Evolutionary conservation across 1,140 invertebrate species (phyloP).

Genomic region (Vanessa atalanta): DNA sequence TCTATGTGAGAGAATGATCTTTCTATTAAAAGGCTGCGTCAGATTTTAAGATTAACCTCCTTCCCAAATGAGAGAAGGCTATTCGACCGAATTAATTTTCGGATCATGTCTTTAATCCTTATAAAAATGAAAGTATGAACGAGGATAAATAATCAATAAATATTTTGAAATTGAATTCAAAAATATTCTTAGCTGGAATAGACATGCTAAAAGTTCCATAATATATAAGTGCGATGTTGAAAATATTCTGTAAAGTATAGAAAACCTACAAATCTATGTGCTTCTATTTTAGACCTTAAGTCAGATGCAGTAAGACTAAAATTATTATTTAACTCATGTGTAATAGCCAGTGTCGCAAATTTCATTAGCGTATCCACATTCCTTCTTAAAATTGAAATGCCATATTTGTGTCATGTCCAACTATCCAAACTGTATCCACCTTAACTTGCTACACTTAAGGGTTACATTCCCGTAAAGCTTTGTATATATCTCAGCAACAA

Average conservation of each 20-base stretch:
- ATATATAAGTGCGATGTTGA: constrained; percentile 8
- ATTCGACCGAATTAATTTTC: constrained; percentile 2
- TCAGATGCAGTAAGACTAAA: background rate
- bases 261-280: background rate
- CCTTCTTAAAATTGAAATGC: constrained; percentile 27
- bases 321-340: constrained; percentile 9
- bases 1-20: constrained; percentile 1
- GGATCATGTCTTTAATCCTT: background rate
- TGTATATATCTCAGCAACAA: constrained; percentile 16
- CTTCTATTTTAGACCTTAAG: background rate
- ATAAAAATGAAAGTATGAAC: background rate
- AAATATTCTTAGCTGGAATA: background rate
- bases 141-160: background rate
- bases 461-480: constrained; percentile 15
- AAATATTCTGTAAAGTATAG: constrained; percentile 12
- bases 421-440: background rate
- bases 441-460: constrained; percentile 12
- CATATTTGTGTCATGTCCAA: constrained; percentile 9
- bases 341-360: constrained; percentile 34
- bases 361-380: constrained; percentile 37
- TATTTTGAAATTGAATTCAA: background rate
- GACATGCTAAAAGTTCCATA: background rate
- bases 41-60: constrained; percentile 21
- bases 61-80: background rate
- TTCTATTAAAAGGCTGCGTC: constrained; percentile 12